Percentiles rank a stretch among this genome's conserved stretches.
These are phyloP conservation scores for Bucco capensis DNA, from an alignment of 2,113 vertebrate species.

Conservation along the genomic window DNA sequence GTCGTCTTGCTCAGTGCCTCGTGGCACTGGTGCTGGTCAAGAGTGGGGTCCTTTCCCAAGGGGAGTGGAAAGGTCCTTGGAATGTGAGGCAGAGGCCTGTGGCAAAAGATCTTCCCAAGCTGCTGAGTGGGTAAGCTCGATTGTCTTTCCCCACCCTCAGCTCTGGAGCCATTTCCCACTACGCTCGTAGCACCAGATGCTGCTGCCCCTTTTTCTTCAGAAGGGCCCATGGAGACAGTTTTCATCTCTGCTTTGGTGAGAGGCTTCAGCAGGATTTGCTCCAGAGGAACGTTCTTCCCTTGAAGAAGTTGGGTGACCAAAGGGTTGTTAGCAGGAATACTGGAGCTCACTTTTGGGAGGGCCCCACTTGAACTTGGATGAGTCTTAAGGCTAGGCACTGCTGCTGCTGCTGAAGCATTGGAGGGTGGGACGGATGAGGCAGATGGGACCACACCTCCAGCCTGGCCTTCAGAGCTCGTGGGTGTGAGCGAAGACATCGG, in stretches of 20 bases:
- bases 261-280: slow-evolving; percentile 90
- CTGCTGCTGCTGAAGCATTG: background rate
- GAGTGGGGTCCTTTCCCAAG: slow-evolving; percentile 51
- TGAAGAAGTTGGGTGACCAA: slow-evolving; percentile 93
- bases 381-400: slow-evolving; percentile 53
- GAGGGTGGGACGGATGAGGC: background rate
- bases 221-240: slow-evolving; percentile 11
- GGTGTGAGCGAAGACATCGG: background rate
- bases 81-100: slow-evolving; percentile 65
- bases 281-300: slow-evolving; percentile 89
- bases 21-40: slow-evolving; percentile 56
- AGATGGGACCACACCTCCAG: background rate
- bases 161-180: background rate
- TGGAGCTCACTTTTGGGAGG: slow-evolving; percentile 73
- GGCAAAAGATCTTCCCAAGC: slow-evolving; percentile 57
- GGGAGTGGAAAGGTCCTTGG: slow-evolving; percentile 64
- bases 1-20: slow-evolving; percentile 82
- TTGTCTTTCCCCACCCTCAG: slow-evolving; percentile 41
- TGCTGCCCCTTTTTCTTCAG: slow-evolving; percentile 51
- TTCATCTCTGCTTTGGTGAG: slow-evolving; percentile 80
- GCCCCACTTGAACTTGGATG: slow-evolving; percentile 35
- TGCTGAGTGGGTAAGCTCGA: background rate
- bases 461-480: slow-evolving; percentile 10
- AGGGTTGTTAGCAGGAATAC: slow-evolving; percentile 92
- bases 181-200: background rate